These are phyloP conservation scores for Pocillopora verrucosa DNA, from an alignment of 64 coral and sea anemone genomes.

Conservation along the genomic window DNA sequence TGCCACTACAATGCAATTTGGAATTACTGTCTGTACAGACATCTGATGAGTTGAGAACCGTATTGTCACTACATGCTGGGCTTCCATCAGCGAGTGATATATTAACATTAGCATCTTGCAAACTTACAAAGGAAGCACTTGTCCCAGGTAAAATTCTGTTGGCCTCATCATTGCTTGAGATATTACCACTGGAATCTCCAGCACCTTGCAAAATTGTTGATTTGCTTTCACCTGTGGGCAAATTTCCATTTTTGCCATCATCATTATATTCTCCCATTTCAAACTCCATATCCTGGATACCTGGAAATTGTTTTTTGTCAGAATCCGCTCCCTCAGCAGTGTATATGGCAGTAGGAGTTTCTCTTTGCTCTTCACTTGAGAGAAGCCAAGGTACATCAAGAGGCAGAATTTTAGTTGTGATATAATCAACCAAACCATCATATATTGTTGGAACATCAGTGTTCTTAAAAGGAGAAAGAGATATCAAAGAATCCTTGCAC, in stretches of 20 bases:
- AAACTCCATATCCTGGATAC: background rate
- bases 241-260: background rate
- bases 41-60: background rate
- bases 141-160: background rate
- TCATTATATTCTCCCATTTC: too few relatives aligned
- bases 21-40: background rate
- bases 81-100: background rate
- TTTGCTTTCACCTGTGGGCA: background rate
- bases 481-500: background rate
- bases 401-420: background rate
- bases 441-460: conserved; percentile 1
- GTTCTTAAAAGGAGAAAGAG: conserved; percentile 14
- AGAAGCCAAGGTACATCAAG: conserved; percentile 54
- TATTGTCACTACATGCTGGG: background rate
- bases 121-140: background rate
- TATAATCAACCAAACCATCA: conserved; percentile 48
- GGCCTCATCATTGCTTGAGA: background rate
- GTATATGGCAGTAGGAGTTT: background rate
- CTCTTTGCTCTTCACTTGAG: background rate
- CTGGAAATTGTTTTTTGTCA: background rate
- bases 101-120: background rate
- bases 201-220: background rate
- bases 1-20: background rate
- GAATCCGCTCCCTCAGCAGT: background rate
- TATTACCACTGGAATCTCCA: background rate